A percentile compares a stretch with the other conserved stretches of the same genome.
These are phyloP conservation scores for Zaprionus taronus DNA, from an alignment of 1,140 invertebrate species.

Conservation along the genomic window DNA sequence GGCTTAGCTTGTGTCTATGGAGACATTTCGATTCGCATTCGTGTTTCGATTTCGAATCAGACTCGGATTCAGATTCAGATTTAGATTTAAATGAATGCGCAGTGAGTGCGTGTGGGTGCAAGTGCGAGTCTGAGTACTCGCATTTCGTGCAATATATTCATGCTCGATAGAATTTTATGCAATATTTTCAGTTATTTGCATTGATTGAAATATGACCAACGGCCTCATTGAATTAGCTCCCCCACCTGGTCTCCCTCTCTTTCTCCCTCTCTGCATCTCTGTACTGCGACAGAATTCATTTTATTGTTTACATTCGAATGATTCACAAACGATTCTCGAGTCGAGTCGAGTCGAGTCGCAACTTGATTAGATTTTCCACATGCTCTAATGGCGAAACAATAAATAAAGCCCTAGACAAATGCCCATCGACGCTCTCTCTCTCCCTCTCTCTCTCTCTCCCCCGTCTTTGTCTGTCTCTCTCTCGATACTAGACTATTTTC, in stretches of 20 bases:
- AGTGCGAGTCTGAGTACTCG: background rate
- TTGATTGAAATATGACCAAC: conserved; percentile 23
- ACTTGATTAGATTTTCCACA: conserved; percentile 38
- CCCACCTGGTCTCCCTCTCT: background rate
- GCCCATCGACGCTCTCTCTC: conserved; percentile 2
- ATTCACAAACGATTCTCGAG: background rate
- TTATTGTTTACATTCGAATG: conserved; percentile 24
- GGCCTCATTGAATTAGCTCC: background rate
- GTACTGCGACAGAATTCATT: conserved; percentile 11
- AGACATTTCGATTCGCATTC: background rate
- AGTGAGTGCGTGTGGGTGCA: background rate
- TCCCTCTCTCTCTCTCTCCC: background rate
- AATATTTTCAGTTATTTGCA: conserved; percentile 25
- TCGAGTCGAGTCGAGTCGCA: conserved; percentile 1
- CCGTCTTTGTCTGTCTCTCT: background rate
- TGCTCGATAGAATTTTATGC: conserved; percentile 21
- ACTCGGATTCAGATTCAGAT: background rate
- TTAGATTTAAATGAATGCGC: conserved; percentile 13
- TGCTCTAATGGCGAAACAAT: conserved; percentile 55
- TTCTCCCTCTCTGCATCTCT: background rate
- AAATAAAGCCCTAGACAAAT: conserved; percentile 56
- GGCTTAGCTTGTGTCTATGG: conserved; percentile 21
- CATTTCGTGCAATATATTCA: conserved; percentile 9
- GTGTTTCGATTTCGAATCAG: background rate
- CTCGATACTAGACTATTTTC: conserved; percentile 50